phyloP scores from a whole-genome alignment of 2,113 vertebrate species.

The Candoia aspera region DNA sequence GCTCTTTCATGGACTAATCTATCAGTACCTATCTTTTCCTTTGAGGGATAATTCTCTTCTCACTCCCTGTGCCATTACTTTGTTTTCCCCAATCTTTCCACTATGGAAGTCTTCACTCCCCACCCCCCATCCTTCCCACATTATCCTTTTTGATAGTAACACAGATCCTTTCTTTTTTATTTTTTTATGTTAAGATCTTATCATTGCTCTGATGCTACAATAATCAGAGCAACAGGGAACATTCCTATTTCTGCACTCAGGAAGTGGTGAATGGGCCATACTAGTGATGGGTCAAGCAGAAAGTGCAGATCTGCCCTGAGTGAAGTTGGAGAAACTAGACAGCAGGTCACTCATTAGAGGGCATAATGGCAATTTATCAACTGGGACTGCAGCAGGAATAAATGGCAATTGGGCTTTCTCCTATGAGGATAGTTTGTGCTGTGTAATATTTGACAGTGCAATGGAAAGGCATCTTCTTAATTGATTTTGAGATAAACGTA shows the following conservation, averaged over 20 bases:
- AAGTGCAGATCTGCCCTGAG: not conserved
- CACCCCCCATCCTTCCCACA: not conserved
- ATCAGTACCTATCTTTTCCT: no score
- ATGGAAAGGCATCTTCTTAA: conserved; percentile 15
- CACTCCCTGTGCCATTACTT: no score
- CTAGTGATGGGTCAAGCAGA: not conserved
- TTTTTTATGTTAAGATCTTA: not conserved
- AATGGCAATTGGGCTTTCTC: not conserved
- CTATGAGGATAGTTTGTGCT: not conserved
- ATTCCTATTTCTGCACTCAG: not conserved
- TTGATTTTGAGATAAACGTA: conserved; percentile 1
- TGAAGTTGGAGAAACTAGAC: conserved; percentile 19
- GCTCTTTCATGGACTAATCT: no score
- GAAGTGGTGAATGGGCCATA: not conserved
- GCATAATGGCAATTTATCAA: not conserved
- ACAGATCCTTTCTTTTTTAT: not conserved
- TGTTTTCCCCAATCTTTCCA: no score
- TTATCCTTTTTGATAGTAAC: not conserved
- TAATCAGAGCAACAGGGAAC: not conserved
- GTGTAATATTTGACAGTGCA: conserved; percentile 26
- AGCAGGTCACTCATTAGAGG: not conserved
- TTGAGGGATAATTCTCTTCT: no score
- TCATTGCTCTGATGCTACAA: not conserved
- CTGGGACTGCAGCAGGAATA: not conserved
- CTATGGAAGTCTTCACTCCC: not conserved